A percentile compares a stretch with the other conserved stretches of the same genome.
Conservation (phyloP, 2,113 vertebrate genomes). For the Shinisaurus crocodilurus region DNA sequence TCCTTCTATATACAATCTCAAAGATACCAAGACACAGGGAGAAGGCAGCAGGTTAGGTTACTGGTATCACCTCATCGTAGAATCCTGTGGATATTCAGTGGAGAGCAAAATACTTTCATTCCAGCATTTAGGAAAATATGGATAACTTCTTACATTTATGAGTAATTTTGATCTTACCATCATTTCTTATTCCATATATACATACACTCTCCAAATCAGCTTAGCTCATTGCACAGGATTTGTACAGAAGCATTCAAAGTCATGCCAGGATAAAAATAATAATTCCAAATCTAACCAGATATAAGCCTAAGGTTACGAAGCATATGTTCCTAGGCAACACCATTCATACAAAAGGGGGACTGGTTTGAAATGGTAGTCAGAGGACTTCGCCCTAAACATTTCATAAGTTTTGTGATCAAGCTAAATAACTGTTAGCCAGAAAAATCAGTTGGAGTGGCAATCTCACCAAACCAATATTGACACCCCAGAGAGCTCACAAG, state of each 20-base stretch:
- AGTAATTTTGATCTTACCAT: constrained; percentile 51
- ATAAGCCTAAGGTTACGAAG: constrained; percentile 6
- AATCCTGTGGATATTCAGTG: background rate
- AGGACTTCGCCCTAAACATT: background rate
- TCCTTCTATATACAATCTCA: background rate
- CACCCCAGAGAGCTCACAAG: background rate
- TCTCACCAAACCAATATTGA: background rate
- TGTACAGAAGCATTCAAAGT: constrained; percentile 30
- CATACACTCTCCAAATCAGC: constrained; percentile 57
- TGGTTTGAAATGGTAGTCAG: background rate
- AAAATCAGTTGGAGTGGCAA: no score
- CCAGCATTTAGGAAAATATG: constrained; percentile 16
- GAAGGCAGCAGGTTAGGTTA: background rate
- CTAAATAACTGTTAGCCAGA: background rate
- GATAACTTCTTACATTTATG: constrained; percentile 43
- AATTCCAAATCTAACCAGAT: constrained; percentile 23
- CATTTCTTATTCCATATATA: background rate
- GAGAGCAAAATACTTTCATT: constrained; percentile 7
- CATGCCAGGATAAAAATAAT: constrained; percentile 40
- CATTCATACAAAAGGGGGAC: background rate
- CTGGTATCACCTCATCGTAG: background rate
- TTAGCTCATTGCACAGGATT: constrained; percentile 38
- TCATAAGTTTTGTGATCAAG: background rate
- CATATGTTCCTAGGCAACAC: background rate
- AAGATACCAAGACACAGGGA: background rate